phyloP scores from a whole-genome alignment of 1,140 invertebrate species.

The Streblospio benedicti region DNA sequence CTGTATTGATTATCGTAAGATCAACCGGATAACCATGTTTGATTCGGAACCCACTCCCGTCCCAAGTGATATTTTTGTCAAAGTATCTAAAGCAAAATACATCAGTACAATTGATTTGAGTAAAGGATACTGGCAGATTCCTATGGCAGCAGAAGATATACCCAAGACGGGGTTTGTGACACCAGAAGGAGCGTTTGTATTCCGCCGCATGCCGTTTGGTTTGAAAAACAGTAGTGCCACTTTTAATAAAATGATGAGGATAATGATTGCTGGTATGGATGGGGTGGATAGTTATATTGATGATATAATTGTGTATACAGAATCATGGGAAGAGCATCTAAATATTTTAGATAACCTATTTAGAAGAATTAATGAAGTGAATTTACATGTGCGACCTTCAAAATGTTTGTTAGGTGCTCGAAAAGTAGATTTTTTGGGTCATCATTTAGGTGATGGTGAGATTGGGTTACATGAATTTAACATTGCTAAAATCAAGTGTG shows the following conservation, averaged over 20 bases:
- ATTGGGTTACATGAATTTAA: background rate
- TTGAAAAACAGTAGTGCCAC: background rate
- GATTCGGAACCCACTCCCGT: conserved; percentile 6
- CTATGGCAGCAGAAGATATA: background rate
- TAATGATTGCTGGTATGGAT: background rate
- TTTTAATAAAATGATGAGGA: conserved; percentile 6
- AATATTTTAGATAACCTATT: background rate
- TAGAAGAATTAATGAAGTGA: background rate
- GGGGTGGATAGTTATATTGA: conserved; percentile 6
- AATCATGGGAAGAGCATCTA: conserved; percentile 6
- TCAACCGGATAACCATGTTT: too few relatives aligned
- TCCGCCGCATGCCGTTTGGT: conserved; percentile 3
- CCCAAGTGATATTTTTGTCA: background rate
- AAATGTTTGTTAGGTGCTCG: conserved; percentile 3
- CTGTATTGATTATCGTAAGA: conserved; percentile 17
- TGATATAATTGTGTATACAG: background rate
- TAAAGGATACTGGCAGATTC: conserved; percentile 10
- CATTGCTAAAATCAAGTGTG: background rate
- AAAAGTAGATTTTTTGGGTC: conserved; percentile 5
- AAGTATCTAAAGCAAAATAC: too few relatives aligned
- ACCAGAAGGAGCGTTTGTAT: background rate
- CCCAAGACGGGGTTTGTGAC: conserved; percentile 1
- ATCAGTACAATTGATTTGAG: conserved; percentile 3
- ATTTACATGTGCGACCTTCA: background rate
- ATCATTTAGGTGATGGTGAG: background rate